A percentile compares a stretch with the other conserved stretches of the same genome.
phyloP scores from a whole-genome alignment of 2,797 vertebrate species.

The Molothrus ater region DNA sequence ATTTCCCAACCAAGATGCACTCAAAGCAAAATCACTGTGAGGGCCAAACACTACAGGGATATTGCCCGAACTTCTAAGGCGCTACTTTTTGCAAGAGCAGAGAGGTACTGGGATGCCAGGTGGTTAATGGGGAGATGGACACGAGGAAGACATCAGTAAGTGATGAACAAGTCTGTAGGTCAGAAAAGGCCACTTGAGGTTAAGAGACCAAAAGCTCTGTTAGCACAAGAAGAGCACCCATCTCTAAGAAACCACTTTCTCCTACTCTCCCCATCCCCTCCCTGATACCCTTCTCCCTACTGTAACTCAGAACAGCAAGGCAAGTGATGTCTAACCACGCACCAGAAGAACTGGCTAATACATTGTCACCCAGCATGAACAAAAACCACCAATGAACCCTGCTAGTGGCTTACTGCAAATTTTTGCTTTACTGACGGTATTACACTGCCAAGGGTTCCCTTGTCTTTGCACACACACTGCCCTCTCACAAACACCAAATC shows the following conservation, averaged over 20 bases:
- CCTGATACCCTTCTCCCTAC: not conserved
- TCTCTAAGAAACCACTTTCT: slow-evolving; percentile 41
- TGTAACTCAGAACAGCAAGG: slow-evolving; percentile 7
- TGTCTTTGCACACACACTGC: not conserved
- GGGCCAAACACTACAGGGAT: not conserved
- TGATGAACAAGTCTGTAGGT: not conserved
- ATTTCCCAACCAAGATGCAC: not conserved
- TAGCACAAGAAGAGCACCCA: not conserved
- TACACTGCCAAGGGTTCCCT: not conserved
- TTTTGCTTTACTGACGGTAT: not conserved
- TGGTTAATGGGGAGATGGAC: not conserved
- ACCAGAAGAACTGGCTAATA: slow-evolving; percentile 27
- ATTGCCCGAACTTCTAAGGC: not conserved
- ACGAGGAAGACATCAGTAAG: not conserved
- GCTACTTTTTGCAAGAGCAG: not conserved
- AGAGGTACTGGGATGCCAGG: not conserved
- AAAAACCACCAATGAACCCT: slow-evolving; percentile 54
- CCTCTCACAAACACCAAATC: not conserved
- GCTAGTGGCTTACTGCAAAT: not conserved
- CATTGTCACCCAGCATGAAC: not conserved
- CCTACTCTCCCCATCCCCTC: not conserved
- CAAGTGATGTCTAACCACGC: not conserved
- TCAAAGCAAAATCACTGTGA: not conserved
- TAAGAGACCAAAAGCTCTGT: not conserved
- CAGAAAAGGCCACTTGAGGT: not conserved